A percentile compares a stretch with the other conserved stretches of the same genome.
Evolutionary conservation across 2,888 invertebrate species (phyloP).

Genomic region (Drosophila longiperda): DNA sequence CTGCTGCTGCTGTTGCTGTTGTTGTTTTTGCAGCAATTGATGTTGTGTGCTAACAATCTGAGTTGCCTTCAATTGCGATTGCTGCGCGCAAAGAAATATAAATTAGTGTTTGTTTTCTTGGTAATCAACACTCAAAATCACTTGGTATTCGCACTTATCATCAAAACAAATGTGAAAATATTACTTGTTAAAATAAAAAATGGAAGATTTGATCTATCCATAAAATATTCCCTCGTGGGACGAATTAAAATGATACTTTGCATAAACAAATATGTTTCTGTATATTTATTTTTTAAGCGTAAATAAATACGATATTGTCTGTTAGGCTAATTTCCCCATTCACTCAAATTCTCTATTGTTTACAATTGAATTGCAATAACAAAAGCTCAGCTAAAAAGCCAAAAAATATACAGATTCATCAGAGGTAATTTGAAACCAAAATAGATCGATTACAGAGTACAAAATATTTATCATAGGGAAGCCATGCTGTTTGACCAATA

Average conservation of each 20-base stretch:
- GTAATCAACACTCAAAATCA: neutral
- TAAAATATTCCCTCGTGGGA: neutral
- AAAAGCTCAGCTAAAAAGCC: neutral
- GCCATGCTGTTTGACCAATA: neutral
- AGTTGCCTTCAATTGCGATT: conserved; percentile 88
- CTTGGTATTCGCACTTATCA: neutral
- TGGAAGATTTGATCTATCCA: neutral
- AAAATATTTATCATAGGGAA: neutral
- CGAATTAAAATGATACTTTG: neutral
- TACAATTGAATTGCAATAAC: neutral
- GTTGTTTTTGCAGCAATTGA: conserved; percentile 85
- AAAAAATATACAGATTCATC: neutral
- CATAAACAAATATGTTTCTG: neutral
- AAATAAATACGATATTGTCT: neutral
- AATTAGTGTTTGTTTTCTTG: neutral
- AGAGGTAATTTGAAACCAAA: neutral
- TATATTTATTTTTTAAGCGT: neutral
- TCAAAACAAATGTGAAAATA: neutral
- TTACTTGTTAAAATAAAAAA: neutral
- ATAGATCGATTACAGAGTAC: neutral
- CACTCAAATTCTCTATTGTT: neutral
- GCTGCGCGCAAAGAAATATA: conserved; percentile 84
- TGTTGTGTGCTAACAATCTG: conserved; percentile 78
- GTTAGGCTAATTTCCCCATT: neutral
- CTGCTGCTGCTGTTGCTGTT: conserved; percentile 44